Conservation (phyloP, 2,888 invertebrate genomes). For the Orchesellides sinensis region DNA sequence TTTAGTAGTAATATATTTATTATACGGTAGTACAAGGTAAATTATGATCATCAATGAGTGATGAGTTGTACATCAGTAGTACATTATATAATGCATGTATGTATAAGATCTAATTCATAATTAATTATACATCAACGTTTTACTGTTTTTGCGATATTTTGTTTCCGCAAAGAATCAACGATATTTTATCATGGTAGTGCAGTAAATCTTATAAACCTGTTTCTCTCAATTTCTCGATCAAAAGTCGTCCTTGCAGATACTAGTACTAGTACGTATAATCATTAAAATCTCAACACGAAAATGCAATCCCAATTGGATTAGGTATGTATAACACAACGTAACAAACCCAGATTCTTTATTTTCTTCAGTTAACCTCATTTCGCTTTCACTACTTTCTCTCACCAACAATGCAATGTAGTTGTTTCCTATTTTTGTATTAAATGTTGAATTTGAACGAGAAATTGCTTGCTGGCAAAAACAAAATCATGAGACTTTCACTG, state of each 20-base stretch:
- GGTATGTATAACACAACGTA: not conserved
- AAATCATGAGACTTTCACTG: conserved; percentile 12
- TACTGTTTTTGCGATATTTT: conserved; percentile 32
- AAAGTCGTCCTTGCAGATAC: not conserved
- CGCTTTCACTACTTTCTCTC: not conserved
- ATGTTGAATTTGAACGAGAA: no score
- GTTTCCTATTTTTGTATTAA: no score
- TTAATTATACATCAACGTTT: conserved; percentile 22
- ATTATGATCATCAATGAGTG: conserved; percentile 53
- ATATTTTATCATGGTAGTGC: conserved; percentile 26
- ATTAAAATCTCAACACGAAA: conserved; percentile 1
- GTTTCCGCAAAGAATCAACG: conserved; percentile 30
- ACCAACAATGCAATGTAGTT: no score
- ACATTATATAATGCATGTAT: conserved; percentile 37
- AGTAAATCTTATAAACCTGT: conserved; percentile 14
- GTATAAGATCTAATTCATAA: conserved; percentile 27
- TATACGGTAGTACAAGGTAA: conserved; percentile 60
- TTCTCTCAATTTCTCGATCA: not conserved
- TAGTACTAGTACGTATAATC: no score
- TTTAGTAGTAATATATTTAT: conserved; percentile 30
- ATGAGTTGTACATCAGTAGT: conserved; percentile 59
- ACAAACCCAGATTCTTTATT: not conserved
- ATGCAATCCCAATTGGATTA: not conserved
- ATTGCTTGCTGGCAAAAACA: no score
- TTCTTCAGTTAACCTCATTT: conserved; percentile 19